phyloP scores from a whole-genome alignment of 2,797 vertebrate species.

The Pygocentrus nattereri region DNA sequence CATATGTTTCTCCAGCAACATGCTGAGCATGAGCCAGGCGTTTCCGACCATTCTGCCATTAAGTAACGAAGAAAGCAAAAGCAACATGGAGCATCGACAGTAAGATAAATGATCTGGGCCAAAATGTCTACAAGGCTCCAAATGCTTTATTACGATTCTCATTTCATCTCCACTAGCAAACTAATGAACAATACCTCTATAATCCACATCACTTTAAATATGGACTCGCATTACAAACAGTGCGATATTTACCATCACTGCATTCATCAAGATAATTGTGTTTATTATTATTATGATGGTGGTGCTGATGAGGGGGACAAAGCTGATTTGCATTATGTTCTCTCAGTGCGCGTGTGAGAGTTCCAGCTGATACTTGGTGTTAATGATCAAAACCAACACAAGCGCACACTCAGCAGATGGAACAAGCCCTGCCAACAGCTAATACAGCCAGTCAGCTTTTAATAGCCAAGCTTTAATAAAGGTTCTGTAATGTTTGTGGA shows the following conservation, averaged over 20 bases:
- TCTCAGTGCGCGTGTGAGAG: constrained; percentile 18
- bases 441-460: constrained; percentile 39
- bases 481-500: neutral
- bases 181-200: neutral
- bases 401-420: constrained; percentile 34
- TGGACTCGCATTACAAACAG: constrained; percentile 23
- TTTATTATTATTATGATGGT: constrained; percentile 44
- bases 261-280: constrained; percentile 46
- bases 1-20: constrained; percentile 36
- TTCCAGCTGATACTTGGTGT: constrained; percentile 21
- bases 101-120: constrained; percentile 15
- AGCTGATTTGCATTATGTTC: constrained; percentile 50
- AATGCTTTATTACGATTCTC: neutral
- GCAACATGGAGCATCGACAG: neutral
- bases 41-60: constrained; percentile 28
- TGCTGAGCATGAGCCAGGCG: constrained; percentile 13
- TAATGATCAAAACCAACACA: constrained; percentile 48
- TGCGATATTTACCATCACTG: constrained; percentile 38
- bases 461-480: constrained; percentile 44
- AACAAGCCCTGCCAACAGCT: constrained; percentile 38
- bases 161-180: constrained; percentile 15
- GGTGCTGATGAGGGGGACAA: constrained; percentile 37
- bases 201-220: constrained; percentile 36
- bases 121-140: too few relatives aligned
- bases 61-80: constrained; percentile 6